Evolutionary conservation across 2,888 invertebrate species (phyloP).

Genomic region (Laothoe populi): DNA sequence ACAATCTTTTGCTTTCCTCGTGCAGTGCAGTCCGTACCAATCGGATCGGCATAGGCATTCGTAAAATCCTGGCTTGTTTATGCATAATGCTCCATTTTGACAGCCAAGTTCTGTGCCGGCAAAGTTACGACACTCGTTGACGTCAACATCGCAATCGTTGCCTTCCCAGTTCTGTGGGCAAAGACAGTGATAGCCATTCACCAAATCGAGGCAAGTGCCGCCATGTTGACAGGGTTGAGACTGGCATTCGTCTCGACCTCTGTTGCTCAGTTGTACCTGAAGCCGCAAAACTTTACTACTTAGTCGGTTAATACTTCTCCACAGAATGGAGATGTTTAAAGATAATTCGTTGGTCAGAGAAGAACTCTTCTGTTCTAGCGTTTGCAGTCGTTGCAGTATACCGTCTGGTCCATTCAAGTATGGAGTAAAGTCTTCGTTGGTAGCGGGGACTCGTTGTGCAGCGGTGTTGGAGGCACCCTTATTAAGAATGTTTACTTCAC

Average conservation of each 20-base stretch:
- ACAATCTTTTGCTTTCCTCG: slow-evolving; percentile 90
- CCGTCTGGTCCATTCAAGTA: slow-evolving; percentile 48
- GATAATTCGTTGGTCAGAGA: slow-evolving; percentile 42
- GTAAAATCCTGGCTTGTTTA: slow-evolving; percentile 92
- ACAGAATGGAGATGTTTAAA: slow-evolving; percentile 54
- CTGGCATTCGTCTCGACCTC: slow-evolving; percentile 87
- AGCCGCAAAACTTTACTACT: slow-evolving; percentile 70
- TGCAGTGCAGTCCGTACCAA: slow-evolving; percentile 94
- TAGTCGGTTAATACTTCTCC: slow-evolving; percentile 58
- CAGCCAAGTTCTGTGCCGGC: slow-evolving; percentile 95
- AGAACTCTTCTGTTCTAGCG: slow-evolving; percentile 54
- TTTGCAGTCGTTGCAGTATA: slow-evolving; percentile 57
- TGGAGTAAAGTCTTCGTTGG: slow-evolving; percentile 41
- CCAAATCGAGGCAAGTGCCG: slow-evolving; percentile 91
- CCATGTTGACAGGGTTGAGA: slow-evolving; percentile 93
- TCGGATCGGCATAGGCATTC: slow-evolving; percentile 91
- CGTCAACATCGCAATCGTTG: slow-evolving; percentile 89
- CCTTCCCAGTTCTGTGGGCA: slow-evolving; percentile 91
- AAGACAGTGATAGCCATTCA: slow-evolving; percentile 89
- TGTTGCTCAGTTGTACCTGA: slow-evolving; percentile 69
- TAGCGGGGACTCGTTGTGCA: slow-evolving; percentile 34
- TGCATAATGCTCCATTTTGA: slow-evolving; percentile 94
- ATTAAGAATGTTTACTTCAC: slow-evolving; percentile 87
- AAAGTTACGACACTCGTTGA: slow-evolving; percentile 93
- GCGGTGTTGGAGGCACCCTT: slow-evolving; percentile 57